Conservation (phyloP, 2,888 invertebrate species). For the Cerastis leucographa region DNA sequence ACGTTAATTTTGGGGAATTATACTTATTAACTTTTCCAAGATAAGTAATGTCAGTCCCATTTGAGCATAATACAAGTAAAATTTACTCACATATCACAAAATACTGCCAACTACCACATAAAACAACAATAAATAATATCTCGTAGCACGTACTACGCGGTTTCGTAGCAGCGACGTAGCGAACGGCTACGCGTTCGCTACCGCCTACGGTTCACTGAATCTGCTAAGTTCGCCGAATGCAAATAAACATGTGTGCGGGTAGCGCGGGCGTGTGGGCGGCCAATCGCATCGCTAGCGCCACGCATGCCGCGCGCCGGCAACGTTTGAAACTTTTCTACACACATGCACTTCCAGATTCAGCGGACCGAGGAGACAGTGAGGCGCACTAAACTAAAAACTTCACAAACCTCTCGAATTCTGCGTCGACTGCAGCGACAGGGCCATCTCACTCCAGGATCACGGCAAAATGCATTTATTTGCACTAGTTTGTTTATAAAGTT, state of each 20-base stretch:
- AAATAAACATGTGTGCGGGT: constrained; percentile 89
- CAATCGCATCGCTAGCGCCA: constrained; percentile 85
- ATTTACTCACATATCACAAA: constrained; percentile 48
- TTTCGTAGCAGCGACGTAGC: constrained; percentile 82
- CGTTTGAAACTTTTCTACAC: constrained; percentile 86
- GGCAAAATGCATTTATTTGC: constrained; percentile 84
- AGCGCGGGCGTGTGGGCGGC: constrained; percentile 77
- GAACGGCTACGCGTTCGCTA: constrained; percentile 82
- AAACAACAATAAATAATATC: constrained; percentile 46
- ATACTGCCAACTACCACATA: constrained; percentile 30
- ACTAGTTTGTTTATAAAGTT: constrained; percentile 75
- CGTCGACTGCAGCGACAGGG: constrained; percentile 91
- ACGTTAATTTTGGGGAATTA: neutral
- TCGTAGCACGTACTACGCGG: constrained; percentile 74
- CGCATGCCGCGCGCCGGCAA: constrained; percentile 86
- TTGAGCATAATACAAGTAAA: neutral
- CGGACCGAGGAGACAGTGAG: constrained; percentile 66
- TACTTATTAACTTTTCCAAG: neutral
- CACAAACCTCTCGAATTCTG: constrained; percentile 90
- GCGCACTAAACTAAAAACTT: constrained; percentile 69
- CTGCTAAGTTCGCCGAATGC: constrained; percentile 87
- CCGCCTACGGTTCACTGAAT: constrained; percentile 89
- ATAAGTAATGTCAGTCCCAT: neutral
- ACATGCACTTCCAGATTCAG: constrained; percentile 81
- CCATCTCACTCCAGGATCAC: constrained; percentile 90